phyloP scores from a whole-genome alignment of 1,140 invertebrate species.

The Cydia splendana region DNA sequence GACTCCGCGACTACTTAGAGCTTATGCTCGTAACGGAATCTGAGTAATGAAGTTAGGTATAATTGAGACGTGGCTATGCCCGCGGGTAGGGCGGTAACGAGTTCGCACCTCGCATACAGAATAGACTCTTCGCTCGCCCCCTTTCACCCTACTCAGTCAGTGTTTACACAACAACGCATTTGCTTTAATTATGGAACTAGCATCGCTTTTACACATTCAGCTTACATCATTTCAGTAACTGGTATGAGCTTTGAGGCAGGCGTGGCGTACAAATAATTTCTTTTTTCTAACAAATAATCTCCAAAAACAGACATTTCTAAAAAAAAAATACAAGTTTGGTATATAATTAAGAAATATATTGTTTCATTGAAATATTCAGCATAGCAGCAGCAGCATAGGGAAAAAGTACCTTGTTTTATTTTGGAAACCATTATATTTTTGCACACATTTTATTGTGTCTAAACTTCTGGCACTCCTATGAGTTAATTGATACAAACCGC shows the following conservation, averaged over 20 bases:
- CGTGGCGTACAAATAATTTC: too few relatives aligned
- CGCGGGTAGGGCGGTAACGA: slow-evolving; percentile 56
- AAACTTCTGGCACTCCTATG: too few relatives aligned
- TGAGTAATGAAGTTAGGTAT: slow-evolving; percentile 64
- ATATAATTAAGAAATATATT: too few relatives aligned
- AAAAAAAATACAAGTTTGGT: too few relatives aligned
- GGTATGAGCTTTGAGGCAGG: background rate
- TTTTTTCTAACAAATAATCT: too few relatives aligned
- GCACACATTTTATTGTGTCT: too few relatives aligned
- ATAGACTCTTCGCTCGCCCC: slow-evolving; percentile 36
- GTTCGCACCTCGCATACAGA: slow-evolving; percentile 59
- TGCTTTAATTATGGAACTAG: slow-evolving; percentile 35
- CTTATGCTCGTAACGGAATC: slow-evolving; percentile 47
- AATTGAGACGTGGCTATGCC: slow-evolving; percentile 59
- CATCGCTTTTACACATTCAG: slow-evolving; percentile 20
- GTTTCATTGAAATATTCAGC: too few relatives aligned
- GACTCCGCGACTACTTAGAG: slow-evolving; percentile 40
- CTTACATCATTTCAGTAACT: background rate
- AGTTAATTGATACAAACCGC: too few relatives aligned
- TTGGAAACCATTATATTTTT: too few relatives aligned
- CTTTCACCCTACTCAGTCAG: slow-evolving; percentile 37
- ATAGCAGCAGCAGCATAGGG: too few relatives aligned
- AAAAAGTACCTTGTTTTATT: too few relatives aligned
- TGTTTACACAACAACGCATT: slow-evolving; percentile 52
- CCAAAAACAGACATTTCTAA: too few relatives aligned